phyloP scores from a whole-genome alignment of 1,140 invertebrate species.

The Stratiolaelaps scimitus region DNA sequence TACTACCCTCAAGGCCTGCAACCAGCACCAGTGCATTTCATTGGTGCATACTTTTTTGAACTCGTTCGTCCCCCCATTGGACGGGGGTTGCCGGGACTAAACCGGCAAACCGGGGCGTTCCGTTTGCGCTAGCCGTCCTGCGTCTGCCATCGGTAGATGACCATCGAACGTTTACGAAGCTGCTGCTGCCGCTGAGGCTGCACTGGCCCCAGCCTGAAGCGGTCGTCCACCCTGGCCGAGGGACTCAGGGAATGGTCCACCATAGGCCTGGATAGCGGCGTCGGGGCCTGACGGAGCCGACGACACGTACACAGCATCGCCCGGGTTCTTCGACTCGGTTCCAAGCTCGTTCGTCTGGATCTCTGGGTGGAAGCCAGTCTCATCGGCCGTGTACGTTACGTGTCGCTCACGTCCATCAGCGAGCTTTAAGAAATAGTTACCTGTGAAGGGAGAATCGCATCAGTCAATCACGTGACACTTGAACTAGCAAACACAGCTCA shows the following conservation, averaged over 20 bases:
- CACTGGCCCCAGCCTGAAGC: neutral
- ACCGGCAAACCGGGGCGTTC: too few species aligned
- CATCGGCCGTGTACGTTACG: slow-evolving; percentile 21
- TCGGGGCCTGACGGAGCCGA: slow-evolving; percentile 14
- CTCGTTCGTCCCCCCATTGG: too few species aligned
- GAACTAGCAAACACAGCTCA: too few species aligned
- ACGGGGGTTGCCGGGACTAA: too few species aligned
- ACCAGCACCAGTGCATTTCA: too few species aligned
- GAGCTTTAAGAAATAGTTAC: slow-evolving; percentile 24
- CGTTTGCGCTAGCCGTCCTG: too few species aligned
- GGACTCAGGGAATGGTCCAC: slow-evolving; percentile 19
- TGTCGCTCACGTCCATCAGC: slow-evolving; percentile 18
- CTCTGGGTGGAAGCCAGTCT: slow-evolving; percentile 17
- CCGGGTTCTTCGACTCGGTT: slow-evolving; percentile 22
- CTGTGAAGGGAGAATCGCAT: neutral
- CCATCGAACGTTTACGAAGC: neutral
- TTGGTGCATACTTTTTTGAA: too few species aligned
- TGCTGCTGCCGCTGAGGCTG: neutral
- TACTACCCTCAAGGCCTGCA: too few species aligned
- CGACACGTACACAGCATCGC: slow-evolving; percentile 26
- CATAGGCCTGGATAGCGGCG: slow-evolving; percentile 21
- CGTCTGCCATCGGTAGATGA: too few species aligned
- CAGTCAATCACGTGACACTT: too few species aligned
- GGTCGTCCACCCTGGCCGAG: slow-evolving; percentile 10
- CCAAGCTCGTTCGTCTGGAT: slow-evolving; percentile 24